Evolutionary conservation across 1,140 invertebrate species (phyloP).

Genomic region (Anthonomus grandis): DNA sequence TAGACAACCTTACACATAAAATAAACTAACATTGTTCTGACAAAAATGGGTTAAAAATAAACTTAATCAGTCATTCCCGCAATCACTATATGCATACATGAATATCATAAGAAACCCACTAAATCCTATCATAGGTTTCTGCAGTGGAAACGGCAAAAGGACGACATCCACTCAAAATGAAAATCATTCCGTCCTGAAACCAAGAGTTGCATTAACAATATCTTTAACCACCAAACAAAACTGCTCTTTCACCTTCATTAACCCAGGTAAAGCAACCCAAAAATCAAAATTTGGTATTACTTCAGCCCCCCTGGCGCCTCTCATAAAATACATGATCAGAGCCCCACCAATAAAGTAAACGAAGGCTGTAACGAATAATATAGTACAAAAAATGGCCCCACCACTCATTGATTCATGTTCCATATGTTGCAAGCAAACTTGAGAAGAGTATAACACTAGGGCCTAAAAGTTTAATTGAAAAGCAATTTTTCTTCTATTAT

Average conservation of each 20-base stretch:
- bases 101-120: too few species aligned
- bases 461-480: conserved; percentile 23
- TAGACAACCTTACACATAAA: too few species aligned
- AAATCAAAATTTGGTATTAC: conserved; percentile 57
- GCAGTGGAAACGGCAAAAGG: conserved; percentile 33
- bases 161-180: conserved; percentile 37
- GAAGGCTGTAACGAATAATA: conserved; percentile 31
- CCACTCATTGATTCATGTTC: conserved; percentile 31
- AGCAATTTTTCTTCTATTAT: not conserved
- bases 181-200: conserved; percentile 40
- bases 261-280: conserved; percentile 54
- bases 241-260: conserved; percentile 48
- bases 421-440: conserved; percentile 27
- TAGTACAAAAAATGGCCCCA: conserved; percentile 39
- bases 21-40: too few species aligned
- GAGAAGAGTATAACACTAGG: conserved; percentile 27
- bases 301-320: conserved; percentile 57
- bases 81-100: too few species aligned
- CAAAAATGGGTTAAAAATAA: too few species aligned
- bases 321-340: conserved; percentile 54
- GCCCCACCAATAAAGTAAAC: conserved; percentile 48
- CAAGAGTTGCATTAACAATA: conserved; percentile 7
- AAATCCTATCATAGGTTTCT: conserved; percentile 42
- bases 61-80: too few species aligned
- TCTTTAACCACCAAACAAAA: not conserved